Conservation (phyloP, 2,797 vertebrate species). For the Gymnoscopelus microlampas region DNA sequence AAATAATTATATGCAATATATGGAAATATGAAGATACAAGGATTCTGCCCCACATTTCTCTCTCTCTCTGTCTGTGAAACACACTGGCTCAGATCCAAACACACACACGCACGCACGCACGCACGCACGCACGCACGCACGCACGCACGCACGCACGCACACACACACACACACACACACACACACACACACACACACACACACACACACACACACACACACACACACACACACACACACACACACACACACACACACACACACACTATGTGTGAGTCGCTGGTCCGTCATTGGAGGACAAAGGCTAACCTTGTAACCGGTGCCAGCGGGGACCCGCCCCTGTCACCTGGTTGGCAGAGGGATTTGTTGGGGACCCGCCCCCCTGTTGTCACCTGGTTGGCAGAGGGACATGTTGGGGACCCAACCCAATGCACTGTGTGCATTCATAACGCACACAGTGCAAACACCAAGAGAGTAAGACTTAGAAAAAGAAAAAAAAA, state of each 20-base stretch:
- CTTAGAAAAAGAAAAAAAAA: too few relatives aligned
- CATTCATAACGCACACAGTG: slow-evolving; percentile 43
- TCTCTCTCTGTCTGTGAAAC: slow-evolving; percentile 35
- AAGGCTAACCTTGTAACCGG: slow-evolving; percentile 73
- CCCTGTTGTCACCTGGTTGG: not conserved
- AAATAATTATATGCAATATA: too few relatives aligned
- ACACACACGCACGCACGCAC: not conserved
- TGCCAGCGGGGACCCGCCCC: slow-evolving; percentile 56
- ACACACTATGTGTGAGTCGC: slow-evolving; percentile 16
- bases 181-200: slow-evolving; percentile 8
- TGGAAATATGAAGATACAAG: too few relatives aligned
- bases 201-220: not conserved
- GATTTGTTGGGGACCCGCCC: slow-evolving; percentile 43
- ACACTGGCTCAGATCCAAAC: not conserved
- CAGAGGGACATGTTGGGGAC: too few relatives aligned
- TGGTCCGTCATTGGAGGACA: slow-evolving; percentile 54
- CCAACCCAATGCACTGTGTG: slow-evolving; percentile 37
- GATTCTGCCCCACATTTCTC: slow-evolving; percentile 25
- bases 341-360: slow-evolving; percentile 66
- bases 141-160: slow-evolving; percentile 10
- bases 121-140: too few relatives aligned
- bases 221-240: slow-evolving; percentile 8
- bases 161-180: slow-evolving; percentile 28
- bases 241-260: slow-evolving; percentile 28
- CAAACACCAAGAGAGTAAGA: not conserved